Percentiles rank a stretch among this genome's conserved stretches.
Conservation (phyloP, 37 sponge, comb jelly and placozoan genomes). For the Hexactinellida sp. region DNA sequence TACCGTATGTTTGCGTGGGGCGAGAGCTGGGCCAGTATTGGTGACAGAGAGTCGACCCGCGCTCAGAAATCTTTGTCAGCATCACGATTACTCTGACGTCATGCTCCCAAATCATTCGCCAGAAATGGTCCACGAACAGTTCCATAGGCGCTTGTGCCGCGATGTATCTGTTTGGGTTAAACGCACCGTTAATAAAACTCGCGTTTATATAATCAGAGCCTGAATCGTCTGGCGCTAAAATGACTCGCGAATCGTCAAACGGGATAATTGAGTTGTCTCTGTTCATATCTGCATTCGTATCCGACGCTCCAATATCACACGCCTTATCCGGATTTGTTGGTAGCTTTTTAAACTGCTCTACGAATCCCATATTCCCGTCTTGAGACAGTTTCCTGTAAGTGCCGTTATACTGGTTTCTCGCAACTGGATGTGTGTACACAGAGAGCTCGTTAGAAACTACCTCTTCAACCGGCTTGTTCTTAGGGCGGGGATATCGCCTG, state of each 20-base stretch:
- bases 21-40: slow-evolving; percentile 25
- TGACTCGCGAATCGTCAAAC: slow-evolving; percentile 29
- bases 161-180: slow-evolving; percentile 26
- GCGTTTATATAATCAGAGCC: slow-evolving; percentile 31
- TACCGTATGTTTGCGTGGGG: slow-evolving; percentile 18
- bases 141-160: slow-evolving; percentile 29
- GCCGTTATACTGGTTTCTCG: background rate
- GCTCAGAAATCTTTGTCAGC: slow-evolving; percentile 22
- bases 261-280: slow-evolving; percentile 20
- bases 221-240: slow-evolving; percentile 14
- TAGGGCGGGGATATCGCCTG: background rate
- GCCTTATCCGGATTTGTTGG: background rate
- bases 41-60: slow-evolving; percentile 7
- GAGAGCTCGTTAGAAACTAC: background rate
- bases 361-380: background rate
- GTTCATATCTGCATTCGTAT: slow-evolving; percentile 24
- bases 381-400: background rate
- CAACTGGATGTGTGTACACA: background rate
- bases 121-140: slow-evolving; percentile 21
- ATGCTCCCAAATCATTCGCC: slow-evolving; percentile 33
- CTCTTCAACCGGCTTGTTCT: background rate
- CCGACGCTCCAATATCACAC: background rate
- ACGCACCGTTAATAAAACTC: slow-evolving; percentile 29
- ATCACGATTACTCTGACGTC: slow-evolving; percentile 25
- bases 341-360: background rate